Evolutionary conservation across 2,888 invertebrate species (phyloP), one percentile per base, ranked within the genome.

Genomic region (Noctua fimbriata): DNA sequence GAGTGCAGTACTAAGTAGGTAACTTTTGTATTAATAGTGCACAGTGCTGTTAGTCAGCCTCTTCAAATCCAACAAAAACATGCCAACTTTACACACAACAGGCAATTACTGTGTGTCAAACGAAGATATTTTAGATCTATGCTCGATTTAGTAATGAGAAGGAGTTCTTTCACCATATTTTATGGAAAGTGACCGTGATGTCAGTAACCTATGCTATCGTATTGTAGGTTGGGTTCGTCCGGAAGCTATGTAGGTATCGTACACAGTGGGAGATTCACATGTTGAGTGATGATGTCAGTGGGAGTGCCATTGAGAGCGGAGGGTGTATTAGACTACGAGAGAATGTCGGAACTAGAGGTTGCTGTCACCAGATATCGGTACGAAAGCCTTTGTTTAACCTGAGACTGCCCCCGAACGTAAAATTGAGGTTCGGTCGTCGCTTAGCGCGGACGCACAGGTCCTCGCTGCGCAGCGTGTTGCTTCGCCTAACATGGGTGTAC

Each of bases 1-100:
- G 89, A 94, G 96, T 96, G 96, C 96, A 92, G 89, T 90, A 92
- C 94, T 95, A 95, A 89, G 90, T 88, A 92, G 87, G 90, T 91
- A 90, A 90, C 90, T 93, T 87, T 93, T 91, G 89, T 91, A 93
- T 94, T 94, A 93, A 91, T 94, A 91, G 96, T 96, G 96, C 96
- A 91, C 89, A 94, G 96, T 97, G 96, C 95, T 95, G 96, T 97
- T 97, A 97, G 96, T 96, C 95, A 94, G 96, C 95, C 89, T 89
- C 89, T 90, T 91, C 83, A 87, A 87, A 86, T 87, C 85, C 91
- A 91, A 92, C 88, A 93, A 94, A 91, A 93, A 93, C 96, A 96
- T 97, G 96, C 96, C 94, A 94, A 94, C 93, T 94, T 90, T 91
- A 94, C 94, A 96, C 95, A 95, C 95, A 93, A 91, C 94, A 94